These are phyloP conservation scores for Micromesistius poutassou DNA, from an alignment of 2,797 vertebrate species.

Conservation along the genomic window DNA sequence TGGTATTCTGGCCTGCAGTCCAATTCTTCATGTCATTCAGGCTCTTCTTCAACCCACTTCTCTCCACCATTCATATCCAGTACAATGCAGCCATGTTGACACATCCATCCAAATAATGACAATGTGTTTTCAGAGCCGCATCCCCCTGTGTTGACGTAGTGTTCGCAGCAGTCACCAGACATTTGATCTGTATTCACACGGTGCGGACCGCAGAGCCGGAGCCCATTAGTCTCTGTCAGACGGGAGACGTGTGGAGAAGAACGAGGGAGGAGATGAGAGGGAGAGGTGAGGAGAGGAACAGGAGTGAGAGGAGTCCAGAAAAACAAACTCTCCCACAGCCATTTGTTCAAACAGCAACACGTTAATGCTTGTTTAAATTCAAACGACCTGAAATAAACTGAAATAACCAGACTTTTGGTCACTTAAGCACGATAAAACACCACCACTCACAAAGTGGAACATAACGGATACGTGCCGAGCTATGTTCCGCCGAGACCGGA, in stretches of 20 bases:
- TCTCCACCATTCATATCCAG: not conserved
- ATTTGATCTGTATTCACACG: not conserved
- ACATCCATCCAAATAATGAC: not conserved
- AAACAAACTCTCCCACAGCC: not conserved
- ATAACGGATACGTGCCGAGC: constrained; percentile 11
- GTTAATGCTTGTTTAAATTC: constrained; percentile 20
- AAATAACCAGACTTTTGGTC: constrained; percentile 19
- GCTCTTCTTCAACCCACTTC: not conserved
- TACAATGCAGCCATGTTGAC: not conserved
- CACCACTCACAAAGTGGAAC: constrained; percentile 21
- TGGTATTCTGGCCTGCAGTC: not conserved
- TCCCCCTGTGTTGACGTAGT: not conserved
- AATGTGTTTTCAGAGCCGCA: not conserved
- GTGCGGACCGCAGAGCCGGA: constrained; percentile 18
- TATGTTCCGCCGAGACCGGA: constrained; percentile 8
- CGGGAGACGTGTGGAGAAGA: constrained; percentile 27
- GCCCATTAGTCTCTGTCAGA: constrained; percentile 33
- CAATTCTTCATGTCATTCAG: not conserved
- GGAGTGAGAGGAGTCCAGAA: not conserved
- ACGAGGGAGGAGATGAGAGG: not conserved
- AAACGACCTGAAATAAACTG: not conserved
- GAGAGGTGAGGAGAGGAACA: constrained; percentile 5
- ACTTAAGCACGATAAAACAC: constrained; percentile 24
- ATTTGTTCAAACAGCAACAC: constrained; percentile 27
- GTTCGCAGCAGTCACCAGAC: not conserved